Base-by-base conservation (phyloP, 1,140 invertebrate species). In the Probaryconus sp. region DNA sequence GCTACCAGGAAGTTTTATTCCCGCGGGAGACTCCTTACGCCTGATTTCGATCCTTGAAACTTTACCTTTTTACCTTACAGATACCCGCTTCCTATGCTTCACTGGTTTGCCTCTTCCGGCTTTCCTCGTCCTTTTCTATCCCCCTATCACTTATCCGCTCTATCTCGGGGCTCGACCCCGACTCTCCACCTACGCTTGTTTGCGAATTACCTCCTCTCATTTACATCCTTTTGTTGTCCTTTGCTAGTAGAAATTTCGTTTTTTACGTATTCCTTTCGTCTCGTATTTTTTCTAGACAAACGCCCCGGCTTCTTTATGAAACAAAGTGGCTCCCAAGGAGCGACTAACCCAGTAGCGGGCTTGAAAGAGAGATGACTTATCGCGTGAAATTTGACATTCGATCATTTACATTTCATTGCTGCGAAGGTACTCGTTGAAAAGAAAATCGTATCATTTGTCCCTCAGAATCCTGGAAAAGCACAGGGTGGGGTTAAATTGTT, bases 1-100 rank as follows among this genome's bases (percentile, higher is more conserved):
- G 77, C 76, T 76, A 75, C 72, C 38, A 58, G 56, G 35, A 81
- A 82, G 67, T 82, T 82, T 77, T 76, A 69, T 73, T 76, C 80
- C 58, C 78, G 42, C 45, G 76, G 72, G 82, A 79, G 50, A 16
- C 70, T 69, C 76, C 79, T 81, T 79, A 82, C 79, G 82, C 76
- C 76, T 81, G 83, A 84, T 84, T 83, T 81, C 77, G 80, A 83
- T 82, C 79, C 81, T 78, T 71, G 63, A 81, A 84, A 83, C 78
- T 81, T 82, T 72, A 38, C 64, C 80, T 79, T 76, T 76, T 78
- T 63, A 68, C 61, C 58, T 69, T 61, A 50, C 50, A 45, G 48
- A 68, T 58, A 35, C 47, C 48, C 35, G 55, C 73, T 70, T 76
- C 73, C 65, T 70, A 78, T 73, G 77, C 67, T 76, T 51, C 47